phyloP scores from a whole-genome alignment of 1,140 invertebrate species.

The Diabrotica virgifera region DNA sequence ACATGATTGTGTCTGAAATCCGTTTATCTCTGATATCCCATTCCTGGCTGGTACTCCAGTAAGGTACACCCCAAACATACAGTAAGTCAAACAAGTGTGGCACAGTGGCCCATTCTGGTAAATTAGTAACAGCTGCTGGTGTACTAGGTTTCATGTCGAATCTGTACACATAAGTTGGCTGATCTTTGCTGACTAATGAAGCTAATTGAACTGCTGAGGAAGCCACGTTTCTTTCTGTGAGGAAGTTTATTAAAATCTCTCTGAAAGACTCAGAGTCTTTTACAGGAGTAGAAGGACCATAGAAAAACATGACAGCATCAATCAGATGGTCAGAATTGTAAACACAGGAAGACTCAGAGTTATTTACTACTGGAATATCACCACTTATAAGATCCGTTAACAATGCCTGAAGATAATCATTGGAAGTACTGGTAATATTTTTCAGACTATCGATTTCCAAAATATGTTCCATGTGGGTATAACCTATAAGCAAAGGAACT shows the following conservation, averaged over 20 bases:
- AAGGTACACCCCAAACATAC: constrained; percentile 74
- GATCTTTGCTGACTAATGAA: constrained; percentile 58
- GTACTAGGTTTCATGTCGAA: constrained; percentile 74
- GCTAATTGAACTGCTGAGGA: constrained; percentile 66
- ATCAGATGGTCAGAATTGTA: constrained; percentile 66
- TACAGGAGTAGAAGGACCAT: constrained; percentile 57
- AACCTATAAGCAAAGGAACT: constrained; percentile 70
- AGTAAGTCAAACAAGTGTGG: constrained; percentile 76
- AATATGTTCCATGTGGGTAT: constrained; percentile 75
- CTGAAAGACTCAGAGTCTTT: constrained; percentile 57
- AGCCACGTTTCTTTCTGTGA: constrained; percentile 71
- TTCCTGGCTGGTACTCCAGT: constrained; percentile 54
- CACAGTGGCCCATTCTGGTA: constrained; percentile 71
- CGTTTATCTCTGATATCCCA: constrained; percentile 75
- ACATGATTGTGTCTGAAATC: constrained; percentile 72
- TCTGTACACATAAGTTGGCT: constrained; percentile 64
- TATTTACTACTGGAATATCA: constrained; percentile 55
- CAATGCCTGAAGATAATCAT: constrained; percentile 57
- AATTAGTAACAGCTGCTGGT: constrained; percentile 55
- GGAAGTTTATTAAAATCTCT: constrained; percentile 62
- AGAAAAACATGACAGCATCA: constrained; percentile 72
- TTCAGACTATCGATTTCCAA: constrained; percentile 48
- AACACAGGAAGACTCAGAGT: constrained; percentile 60
- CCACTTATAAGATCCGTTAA: constrained; percentile 58
- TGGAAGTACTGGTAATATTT: constrained; percentile 26